phyloP scores from a whole-genome alignment of 2,888 invertebrate species.

The Latrodectus elegans region DNA sequence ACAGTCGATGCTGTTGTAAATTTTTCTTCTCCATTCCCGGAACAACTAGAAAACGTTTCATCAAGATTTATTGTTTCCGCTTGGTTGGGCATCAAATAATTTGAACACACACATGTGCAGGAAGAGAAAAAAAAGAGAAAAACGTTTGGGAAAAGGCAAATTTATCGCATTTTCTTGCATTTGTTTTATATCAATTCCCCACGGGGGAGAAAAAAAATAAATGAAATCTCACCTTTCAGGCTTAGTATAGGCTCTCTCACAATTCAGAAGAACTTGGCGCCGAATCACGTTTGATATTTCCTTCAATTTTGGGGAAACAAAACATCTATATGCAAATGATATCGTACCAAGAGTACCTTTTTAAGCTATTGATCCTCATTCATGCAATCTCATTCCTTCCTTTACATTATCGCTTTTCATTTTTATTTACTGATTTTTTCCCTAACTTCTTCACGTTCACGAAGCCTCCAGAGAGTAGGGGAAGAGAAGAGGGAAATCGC shows the following conservation, averaged over 20 bases:
- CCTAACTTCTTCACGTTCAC: background rate
- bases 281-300: conserved; percentile 23
- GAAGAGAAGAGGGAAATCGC: background rate
- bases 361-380: conserved; percentile 49
- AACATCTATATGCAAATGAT: conserved; percentile 57
- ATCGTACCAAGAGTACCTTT: conserved; percentile 28
- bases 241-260: conserved; percentile 6
- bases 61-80: too few relatives aligned
- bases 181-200: conserved; percentile 42
- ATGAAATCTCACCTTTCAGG: conserved; percentile 37
- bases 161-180: conserved; percentile 33
- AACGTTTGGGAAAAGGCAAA: conserved; percentile 45
- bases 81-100: too few relatives aligned
- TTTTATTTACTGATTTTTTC: conserved; percentile 4
- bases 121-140: conserved; percentile 22
- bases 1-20: too few relatives aligned
- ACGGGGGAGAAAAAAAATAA: conserved; percentile 22
- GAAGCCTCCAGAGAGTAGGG: background rate
- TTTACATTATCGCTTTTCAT: background rate
- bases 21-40: too few relatives aligned
- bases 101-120: background rate
- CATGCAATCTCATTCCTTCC: conserved; percentile 13
- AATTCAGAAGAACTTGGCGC: conserved; percentile 26
- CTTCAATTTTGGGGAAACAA: conserved; percentile 19
- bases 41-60: too few relatives aligned